Base-by-base conservation (phyloP, 37 sponge, comb jelly and placozoan genomes). In the Chondrilla cf. caribensis region DNA sequence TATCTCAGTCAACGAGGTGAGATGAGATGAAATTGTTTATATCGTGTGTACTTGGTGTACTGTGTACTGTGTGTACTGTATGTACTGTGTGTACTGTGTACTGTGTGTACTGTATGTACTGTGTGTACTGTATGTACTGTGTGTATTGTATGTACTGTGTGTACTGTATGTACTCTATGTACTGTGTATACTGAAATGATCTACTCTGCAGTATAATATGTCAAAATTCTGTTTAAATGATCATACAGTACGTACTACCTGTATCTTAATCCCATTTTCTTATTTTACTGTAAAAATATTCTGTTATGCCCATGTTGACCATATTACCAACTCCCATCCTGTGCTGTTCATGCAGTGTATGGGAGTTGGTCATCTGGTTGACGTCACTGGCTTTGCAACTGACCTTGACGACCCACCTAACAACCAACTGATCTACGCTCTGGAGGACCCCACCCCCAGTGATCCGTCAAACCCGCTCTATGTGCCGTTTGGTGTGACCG, bases 1-100 rank as follows among this genome's bases (percentile, higher is more conserved):
- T 18, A 1, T 67, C 26, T 31, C 33, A 1, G 15, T 67, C 35
- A 67, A 33, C 29, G 68, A 67, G 68, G 68, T 67, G 29, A 26
- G 68, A 17, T 6, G 22, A 59, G 22, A 2, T 59, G 25, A 59
- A 2, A 59, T 59, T 3, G 22, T 26, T 26, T 54, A 26, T 59
- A 26, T 8, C 22, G 3, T 26, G 60, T 6, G 25, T 6, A 59
- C 7, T 59, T 26, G 22, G 64, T 62, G 64, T 6, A 62, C 64
- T 29, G 35, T 1, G 17, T 7, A 28, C 35, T 14, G 7, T 29
- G 22, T 62, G 64, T 62, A 62, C 64, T 7, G 64, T 62, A 26
- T 62, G 64, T 26, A 62, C 29, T 62, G 6, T 62, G 22, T 62
- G 64, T 62, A n/a, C n/a, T n/a, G 64, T 62, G 64, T 26, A 62